Evolutionary conservation across 2,113 vertebrate genomes (phyloP).

Genomic region (Procavia capensis): DNA sequence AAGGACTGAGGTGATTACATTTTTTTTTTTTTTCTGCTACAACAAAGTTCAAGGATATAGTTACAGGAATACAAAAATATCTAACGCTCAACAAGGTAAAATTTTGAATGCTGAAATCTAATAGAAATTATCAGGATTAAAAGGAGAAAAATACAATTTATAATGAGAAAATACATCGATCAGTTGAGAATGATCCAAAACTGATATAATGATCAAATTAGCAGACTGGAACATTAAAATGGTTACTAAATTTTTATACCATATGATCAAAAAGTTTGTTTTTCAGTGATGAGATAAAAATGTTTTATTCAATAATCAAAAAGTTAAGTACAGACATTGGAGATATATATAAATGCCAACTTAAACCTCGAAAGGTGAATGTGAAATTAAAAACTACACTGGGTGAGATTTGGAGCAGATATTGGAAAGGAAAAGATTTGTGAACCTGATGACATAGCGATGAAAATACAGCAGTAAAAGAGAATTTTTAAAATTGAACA

Average conservation of each 20-base stretch:
- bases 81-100: not conserved
- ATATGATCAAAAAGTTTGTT: not conserved
- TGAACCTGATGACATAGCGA: not conserved
- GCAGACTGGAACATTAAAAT: not conserved
- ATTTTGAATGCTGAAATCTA: not conserved
- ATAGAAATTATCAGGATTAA: not conserved
- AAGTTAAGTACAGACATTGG: not conserved
- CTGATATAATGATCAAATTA: not conserved
- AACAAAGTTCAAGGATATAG: not conserved
- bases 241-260: not conserved
- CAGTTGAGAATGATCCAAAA: not conserved
- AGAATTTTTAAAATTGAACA: not conserved
- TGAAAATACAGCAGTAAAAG: not conserved
- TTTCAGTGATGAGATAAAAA: not conserved
- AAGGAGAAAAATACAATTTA: not conserved
- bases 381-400: not conserved
- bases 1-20: not conserved
- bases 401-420: not conserved
- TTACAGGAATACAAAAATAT: constrained; percentile 22
- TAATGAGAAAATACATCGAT: not conserved
- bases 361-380: constrained; percentile 33
- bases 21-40: not conserved
- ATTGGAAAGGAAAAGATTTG: constrained; percentile 25
- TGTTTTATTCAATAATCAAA: constrained; percentile 9
- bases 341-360: not conserved